A percentile compares a stretch with the other conserved stretches of the same genome.
phyloP scores from a whole-genome alignment of 35 echinoderm and acorn worm genomes.

The Chiridota heheva region DNA sequence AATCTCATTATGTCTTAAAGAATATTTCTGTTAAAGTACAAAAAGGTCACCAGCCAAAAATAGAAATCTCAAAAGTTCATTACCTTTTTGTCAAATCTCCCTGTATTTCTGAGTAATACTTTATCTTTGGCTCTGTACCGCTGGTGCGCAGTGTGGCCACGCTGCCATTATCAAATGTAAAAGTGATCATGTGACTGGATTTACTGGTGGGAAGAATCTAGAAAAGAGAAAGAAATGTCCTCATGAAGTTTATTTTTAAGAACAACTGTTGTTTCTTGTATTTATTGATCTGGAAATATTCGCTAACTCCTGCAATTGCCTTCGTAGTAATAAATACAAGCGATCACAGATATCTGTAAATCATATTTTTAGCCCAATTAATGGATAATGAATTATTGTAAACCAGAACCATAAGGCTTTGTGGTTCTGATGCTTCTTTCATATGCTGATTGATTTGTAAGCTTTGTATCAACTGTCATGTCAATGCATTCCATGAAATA shows the following conservation, averaged over 20 bases:
- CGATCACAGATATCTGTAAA: too few relatives aligned
- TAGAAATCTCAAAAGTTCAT: neutral
- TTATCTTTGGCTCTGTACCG: conserved; percentile 97
- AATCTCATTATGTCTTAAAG: neutral
- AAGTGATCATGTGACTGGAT: conserved; percentile 97
- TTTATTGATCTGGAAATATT: too few relatives aligned
- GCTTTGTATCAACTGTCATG: too few relatives aligned
- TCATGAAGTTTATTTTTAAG: neutral
- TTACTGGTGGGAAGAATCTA: conserved; percentile 91
- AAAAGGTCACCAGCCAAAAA: neutral
- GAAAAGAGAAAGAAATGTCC: neutral
- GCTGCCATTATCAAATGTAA: conserved; percentile 90
- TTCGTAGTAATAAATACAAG: too few relatives aligned
- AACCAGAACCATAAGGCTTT: too few relatives aligned
- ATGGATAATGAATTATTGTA: too few relatives aligned
- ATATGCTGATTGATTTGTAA: too few relatives aligned
- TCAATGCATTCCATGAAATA: too few relatives aligned
- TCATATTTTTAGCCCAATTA: too few relatives aligned
- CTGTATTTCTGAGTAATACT: conserved; percentile 96
- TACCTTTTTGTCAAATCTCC: conserved; percentile 60
- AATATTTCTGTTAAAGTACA: neutral
- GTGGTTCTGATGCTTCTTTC: too few relatives aligned
- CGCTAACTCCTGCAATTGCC: too few relatives aligned
- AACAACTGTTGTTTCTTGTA: too few relatives aligned
- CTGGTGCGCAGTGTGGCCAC: conserved; percentile 89